phyloP scores from a whole-genome alignment of 2,888 invertebrate genomes.

The Tipula lateralis region DNA sequence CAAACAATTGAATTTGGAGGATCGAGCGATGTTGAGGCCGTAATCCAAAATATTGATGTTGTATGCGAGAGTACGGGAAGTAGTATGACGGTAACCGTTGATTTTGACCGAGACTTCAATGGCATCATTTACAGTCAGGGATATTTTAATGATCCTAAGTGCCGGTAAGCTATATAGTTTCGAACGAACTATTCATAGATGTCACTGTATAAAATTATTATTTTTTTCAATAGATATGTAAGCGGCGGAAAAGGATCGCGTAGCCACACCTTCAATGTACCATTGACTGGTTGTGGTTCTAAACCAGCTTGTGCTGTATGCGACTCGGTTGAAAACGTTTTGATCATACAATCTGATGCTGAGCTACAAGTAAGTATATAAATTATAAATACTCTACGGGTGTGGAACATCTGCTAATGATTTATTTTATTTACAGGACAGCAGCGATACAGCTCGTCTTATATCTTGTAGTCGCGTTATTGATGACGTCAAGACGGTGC shows the following conservation, averaged over 20 bases:
- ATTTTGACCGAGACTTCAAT: slow-evolving; percentile 59
- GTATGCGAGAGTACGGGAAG: slow-evolving; percentile 52
- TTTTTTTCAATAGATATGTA: slow-evolving; percentile 53
- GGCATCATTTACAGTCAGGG: slow-evolving; percentile 70
- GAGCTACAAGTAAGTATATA: slow-evolving; percentile 52
- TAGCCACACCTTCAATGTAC: slow-evolving; percentile 59
- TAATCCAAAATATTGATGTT: slow-evolving; percentile 57
- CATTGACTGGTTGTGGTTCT: slow-evolving; percentile 60
- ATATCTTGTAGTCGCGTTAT: slow-evolving; percentile 50
- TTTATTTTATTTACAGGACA: slow-evolving; percentile 47
- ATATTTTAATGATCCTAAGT: slow-evolving; percentile 59
- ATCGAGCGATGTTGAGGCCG: slow-evolving; percentile 41
- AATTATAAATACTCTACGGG: not conserved
- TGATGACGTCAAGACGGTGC: slow-evolving; percentile 46
- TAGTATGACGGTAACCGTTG: slow-evolving; percentile 58
- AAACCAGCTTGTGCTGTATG: slow-evolving; percentile 58
- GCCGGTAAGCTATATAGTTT: slow-evolving; percentile 53
- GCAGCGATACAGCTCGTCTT: slow-evolving; percentile 62
- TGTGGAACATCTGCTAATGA: too few relatives aligned
- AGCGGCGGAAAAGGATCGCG: slow-evolving; percentile 55
- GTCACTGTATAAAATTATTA: not conserved
- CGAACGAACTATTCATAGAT: not conserved
- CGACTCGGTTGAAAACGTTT: slow-evolving; percentile 60
- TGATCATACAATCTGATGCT: slow-evolving; percentile 64
- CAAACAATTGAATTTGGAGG: slow-evolving; percentile 40